These are phyloP conservation scores for Hesperophylax magnus DNA, from an alignment of 1,140 invertebrate genomes.

Conservation along the genomic window DNA sequence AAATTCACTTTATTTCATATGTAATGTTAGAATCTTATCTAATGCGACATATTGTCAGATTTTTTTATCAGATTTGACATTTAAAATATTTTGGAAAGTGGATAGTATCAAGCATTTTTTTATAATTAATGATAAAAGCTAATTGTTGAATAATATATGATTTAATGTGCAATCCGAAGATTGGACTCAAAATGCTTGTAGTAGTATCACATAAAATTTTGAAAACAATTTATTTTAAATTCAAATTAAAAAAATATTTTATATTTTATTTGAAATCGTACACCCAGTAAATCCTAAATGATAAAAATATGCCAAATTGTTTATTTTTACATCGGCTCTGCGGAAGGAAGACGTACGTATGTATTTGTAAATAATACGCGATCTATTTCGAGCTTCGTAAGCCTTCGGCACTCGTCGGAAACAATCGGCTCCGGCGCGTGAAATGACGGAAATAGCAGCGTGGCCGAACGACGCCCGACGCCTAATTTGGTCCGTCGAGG, in stretches of 20 bases:
- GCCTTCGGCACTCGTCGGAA: slow-evolving; percentile 2
- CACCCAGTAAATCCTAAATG: neutral
- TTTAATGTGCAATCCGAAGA: no score
- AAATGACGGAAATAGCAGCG: slow-evolving; percentile 51
- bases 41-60: no score
- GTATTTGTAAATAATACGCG: slow-evolving; percentile 3
- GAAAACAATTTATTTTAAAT: no score
- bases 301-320: slow-evolving; percentile 17
- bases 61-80: no score
- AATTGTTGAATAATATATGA: no score
- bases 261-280: slow-evolving; percentile 8
- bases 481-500: slow-evolving; percentile 55
- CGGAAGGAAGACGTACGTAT: slow-evolving; percentile 24
- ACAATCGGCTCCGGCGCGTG: slow-evolving; percentile 17
- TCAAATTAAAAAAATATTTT: slow-evolving; percentile 15
- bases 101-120: no score
- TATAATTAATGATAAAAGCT: no score
- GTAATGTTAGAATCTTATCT: no score
- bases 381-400: slow-evolving; percentile 28
- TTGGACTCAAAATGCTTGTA: no score
- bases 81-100: no score
- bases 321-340: slow-evolving; percentile 20
- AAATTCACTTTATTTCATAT: no score
- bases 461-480: slow-evolving; percentile 30
- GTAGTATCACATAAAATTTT: no score